Evolutionary conservation across 2,797 vertebrate genomes (phyloP).

Genomic region (Hemitrygon akajei): DNA sequence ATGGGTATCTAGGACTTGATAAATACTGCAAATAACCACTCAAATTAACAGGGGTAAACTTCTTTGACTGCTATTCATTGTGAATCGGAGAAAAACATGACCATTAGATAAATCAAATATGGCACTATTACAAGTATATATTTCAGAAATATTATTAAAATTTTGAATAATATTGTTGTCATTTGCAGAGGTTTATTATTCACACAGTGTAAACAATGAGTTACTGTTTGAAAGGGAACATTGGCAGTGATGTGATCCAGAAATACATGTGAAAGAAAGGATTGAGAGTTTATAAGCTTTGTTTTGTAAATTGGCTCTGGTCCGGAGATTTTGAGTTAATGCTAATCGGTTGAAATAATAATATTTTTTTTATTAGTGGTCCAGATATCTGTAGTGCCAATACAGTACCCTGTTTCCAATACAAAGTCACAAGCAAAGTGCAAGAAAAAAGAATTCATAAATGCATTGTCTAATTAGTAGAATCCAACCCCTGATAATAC

Average conservation of each 20-base stretch:
- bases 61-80: not conserved
- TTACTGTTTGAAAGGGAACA: not conserved
- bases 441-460: slow-evolving; percentile 1
- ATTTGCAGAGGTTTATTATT: not conserved
- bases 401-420: not conserved
- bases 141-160: not conserved
- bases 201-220: not conserved
- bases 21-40: not conserved
- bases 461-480: not conserved
- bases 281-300: not conserved
- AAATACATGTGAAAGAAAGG: slow-evolving; percentile 8
- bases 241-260: not conserved
- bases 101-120: not conserved
- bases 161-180: not conserved
- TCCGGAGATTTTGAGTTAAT: not conserved
- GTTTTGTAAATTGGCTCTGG: not conserved
- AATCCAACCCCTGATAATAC: not conserved
- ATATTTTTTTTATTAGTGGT: not conserved
- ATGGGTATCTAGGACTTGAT: not conserved
- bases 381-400: not conserved
- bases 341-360: not conserved
- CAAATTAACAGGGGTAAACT: not conserved
- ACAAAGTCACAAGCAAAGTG: not conserved
- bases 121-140: not conserved
- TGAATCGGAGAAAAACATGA: not conserved